Conservation (phyloP, 2,113 vertebrate genomes). For the Phasianus colchicus region DNA sequence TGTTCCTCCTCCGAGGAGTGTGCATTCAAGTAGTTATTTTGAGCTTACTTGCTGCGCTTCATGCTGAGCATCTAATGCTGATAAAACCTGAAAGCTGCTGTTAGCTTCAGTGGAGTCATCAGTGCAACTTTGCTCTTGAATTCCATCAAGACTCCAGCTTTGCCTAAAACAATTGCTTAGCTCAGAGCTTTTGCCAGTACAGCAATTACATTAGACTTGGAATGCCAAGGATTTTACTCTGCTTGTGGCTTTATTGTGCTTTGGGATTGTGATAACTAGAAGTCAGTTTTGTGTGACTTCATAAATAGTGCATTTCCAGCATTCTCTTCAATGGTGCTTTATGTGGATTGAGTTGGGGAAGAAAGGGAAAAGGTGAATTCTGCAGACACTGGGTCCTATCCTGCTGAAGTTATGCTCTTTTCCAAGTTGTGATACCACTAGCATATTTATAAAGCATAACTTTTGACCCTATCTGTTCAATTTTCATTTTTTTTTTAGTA, state of each 20-base stretch:
- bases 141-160: constrained; percentile 3
- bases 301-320: neutral
- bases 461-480: neutral
- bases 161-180: constrained; percentile 18
- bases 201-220: constrained; percentile 21
- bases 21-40: neutral
- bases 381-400: neutral
- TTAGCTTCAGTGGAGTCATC: neutral
- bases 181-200: constrained; percentile 17
- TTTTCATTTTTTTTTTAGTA: neutral
- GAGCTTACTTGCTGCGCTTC: neutral
- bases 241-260: constrained; percentile 49
- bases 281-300: constrained; percentile 30
- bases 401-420: neutral
- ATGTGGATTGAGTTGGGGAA: neutral
- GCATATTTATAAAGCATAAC: neutral
- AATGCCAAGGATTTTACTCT: constrained; percentile 38
- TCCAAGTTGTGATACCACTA: neutral
- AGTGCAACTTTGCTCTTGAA: constrained; percentile 1
- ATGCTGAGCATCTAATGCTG: constrained; percentile 20
- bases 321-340: neutral
- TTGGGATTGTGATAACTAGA: neutral
- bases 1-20: neutral
- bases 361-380: neutral
- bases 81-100: constrained; percentile 23